Percentiles rank a stretch among this genome's conserved stretches.
phyloP scores from a whole-genome alignment of 1,140 invertebrate species.

The Drosophila kepulauana region DNA sequence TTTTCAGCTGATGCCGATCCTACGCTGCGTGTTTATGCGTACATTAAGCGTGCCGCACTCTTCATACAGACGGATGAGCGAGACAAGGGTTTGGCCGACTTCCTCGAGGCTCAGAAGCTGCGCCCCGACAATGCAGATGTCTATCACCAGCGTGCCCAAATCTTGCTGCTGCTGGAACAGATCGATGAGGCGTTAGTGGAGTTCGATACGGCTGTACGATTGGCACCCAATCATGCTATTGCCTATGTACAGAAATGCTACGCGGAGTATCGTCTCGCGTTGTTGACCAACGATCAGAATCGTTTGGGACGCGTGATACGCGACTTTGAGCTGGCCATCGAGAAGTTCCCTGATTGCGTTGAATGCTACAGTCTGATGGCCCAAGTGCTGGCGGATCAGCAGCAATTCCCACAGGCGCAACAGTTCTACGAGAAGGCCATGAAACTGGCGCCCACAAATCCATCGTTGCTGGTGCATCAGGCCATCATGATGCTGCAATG shows the following conservation, averaged over 20 bases:
- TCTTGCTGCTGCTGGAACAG: constrained; percentile 92
- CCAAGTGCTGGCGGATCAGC: constrained; percentile 93
- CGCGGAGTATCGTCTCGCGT: constrained; percentile 91
- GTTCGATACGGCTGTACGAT: constrained; percentile 92
- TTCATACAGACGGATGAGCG: constrained; percentile 92
- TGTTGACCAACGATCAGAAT: constrained; percentile 86
- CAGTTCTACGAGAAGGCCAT: constrained; percentile 92
- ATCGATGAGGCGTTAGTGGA: constrained; percentile 92
- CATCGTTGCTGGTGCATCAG: constrained; percentile 94
- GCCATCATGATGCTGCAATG: constrained; percentile 94
- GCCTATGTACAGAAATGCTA: constrained; percentile 95
- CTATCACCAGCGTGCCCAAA: constrained; percentile 91
- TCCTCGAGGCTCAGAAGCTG: constrained; percentile 90
- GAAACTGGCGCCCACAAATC: constrained; percentile 93
- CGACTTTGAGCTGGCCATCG: constrained; percentile 90
- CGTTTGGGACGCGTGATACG: constrained; percentile 87
- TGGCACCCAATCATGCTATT: constrained; percentile 93
- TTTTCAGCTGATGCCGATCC: constrained; percentile 85
- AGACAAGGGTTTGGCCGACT: constrained; percentile 91
- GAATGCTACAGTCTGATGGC: constrained; percentile 94
- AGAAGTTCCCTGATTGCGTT: constrained; percentile 92
- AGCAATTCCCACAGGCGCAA: constrained; percentile 93
- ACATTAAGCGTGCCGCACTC: constrained; percentile 95
- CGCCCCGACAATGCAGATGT: constrained; percentile 94
- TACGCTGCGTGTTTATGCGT: constrained; percentile 92